Base-by-base conservation (phyloP, 2,888 invertebrate species). In the Drosophila eohydei region DNA sequence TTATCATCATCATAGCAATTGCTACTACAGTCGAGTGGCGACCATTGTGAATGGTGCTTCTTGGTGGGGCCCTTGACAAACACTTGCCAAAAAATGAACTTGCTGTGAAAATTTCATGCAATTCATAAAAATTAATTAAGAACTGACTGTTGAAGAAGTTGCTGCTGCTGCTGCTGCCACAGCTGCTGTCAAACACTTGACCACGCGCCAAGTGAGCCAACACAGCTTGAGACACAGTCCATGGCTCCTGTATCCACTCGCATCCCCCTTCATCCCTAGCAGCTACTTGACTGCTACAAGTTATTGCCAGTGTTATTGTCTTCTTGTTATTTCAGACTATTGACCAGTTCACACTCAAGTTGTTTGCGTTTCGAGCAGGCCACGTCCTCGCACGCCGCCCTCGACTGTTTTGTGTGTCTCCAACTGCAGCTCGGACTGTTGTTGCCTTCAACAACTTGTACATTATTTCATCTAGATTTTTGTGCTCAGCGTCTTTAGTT, bases 71-170 rank as follows among this genome's bases (percentile, higher is more conserved):
- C 16, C 48, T 79, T 58, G 77, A 70, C 68, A 61, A 65, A 69
- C 69, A 74, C 83, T 83, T 77, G 81, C 70, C 88, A 34, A 86
- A 78, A 86, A 78, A 58, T 73, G 66, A 83, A 73, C 71, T 80
- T 59, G 64, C 71, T 73, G 73, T 56, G 83, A 65, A 77, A 68
- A 85, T 73, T 83, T 79, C 66, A 74, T 79, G 81, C 81, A 88
- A 86, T 88, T 88, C 83, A 85, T 86, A 83, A 81, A 88, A 85
- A 85, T 88, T 86, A 88, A 84, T 84, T 84, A 84, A 84, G 88
- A 88, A 85, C 72, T 76, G 64, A 63, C 67, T 71, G 65, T 52
- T 64, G 65, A 62, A 63, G 66, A 60, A 65, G 60, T 56, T 61
- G 61, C 38, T 61, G 48, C 6, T 50, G 63, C 38, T 28, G 12